phyloP scores from a whole-genome alignment of 2,113 vertebrate species.

The Archocentrus centrarchus region DNA sequence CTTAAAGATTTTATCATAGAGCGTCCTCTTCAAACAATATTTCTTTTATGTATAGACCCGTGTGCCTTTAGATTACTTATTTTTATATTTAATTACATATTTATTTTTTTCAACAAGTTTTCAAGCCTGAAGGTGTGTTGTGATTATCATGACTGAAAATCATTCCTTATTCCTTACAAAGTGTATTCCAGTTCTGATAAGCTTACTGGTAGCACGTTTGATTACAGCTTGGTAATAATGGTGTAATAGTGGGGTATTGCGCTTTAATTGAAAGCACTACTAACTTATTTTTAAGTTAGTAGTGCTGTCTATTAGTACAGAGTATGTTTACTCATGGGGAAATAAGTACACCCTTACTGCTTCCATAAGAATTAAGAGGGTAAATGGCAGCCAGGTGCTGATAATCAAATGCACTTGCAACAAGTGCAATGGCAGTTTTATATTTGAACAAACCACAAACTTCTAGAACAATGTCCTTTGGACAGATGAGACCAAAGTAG shows the following conservation, averaged over 20 bases:
- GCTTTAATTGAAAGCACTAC: not conserved
- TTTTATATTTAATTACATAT: no score
- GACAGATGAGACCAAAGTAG: no score
- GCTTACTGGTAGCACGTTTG: not conserved
- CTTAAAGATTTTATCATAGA: not conserved
- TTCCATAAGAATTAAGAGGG: no score
- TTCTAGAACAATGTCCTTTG: no score
- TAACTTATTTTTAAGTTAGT: not conserved
- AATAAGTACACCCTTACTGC: not conserved
- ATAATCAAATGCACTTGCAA: not conserved
- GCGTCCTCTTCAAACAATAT: not conserved
- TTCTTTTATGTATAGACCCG: not conserved
- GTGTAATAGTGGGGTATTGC: not conserved
- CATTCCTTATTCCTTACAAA: not conserved
- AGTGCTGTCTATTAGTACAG: not conserved
- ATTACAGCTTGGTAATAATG: not conserved
- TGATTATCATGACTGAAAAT: not conserved
- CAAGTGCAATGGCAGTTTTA: not conserved
- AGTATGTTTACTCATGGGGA: not conserved
- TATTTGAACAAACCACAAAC: no score
- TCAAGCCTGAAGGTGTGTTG: not conserved
- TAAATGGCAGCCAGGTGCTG: no score
- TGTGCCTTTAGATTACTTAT: not conserved
- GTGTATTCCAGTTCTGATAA: not conserved
- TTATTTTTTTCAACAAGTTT: no score